Base-by-base conservation (phyloP, 2,797 vertebrate species). In the Diceros bicornis region DNA sequence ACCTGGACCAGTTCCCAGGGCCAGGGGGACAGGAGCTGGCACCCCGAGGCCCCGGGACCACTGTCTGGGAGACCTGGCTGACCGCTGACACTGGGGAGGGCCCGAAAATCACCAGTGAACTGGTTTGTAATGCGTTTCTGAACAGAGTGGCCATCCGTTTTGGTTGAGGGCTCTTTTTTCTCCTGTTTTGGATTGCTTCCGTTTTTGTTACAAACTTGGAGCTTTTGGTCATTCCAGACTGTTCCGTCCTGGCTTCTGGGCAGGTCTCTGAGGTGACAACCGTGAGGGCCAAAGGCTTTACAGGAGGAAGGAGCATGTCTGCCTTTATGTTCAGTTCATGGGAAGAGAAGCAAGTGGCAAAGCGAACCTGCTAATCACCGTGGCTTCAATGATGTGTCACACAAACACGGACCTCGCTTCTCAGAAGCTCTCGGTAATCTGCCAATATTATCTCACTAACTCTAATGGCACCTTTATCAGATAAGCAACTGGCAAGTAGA, bases 11-110 rank as follows among this genome's bases (percentile, higher is more conserved):
- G 20, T 16, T n/a, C 61, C 88, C 7, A 13, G 74, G 74, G 66
- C 9, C 5, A 14, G 25, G 69, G 59, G n/a, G 47, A 41, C 25
- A 57, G 25, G 25, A 14, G 27, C 37, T 44, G 52, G 25, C 64
- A 52, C n/a, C 23, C 23, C 1, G 1, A 29, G 21, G 7, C 7
- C 25, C 50, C 3, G 16, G 23, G 50, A 37, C 16, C 2, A 25
- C 52, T 6, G 34, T 18, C 12, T 3, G 2, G 41, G 16, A 37
- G 50, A 6, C n/a, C 32, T 27, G 10, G 25, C 32, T 1, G 9
- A 6, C 8, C 2, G 27, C 41, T n/a, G 72, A 34, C n/a, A 0
- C 41, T 0, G 25, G 23, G 2, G 13, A 32, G 50, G 62, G 23
- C 32, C 32, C 10, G 6, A 6, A 5, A 21, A 3, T 34, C 78